phyloP scores from a whole-genome alignment of 1,140 invertebrate genomes.

The Laodelphax striatellus region DNA sequence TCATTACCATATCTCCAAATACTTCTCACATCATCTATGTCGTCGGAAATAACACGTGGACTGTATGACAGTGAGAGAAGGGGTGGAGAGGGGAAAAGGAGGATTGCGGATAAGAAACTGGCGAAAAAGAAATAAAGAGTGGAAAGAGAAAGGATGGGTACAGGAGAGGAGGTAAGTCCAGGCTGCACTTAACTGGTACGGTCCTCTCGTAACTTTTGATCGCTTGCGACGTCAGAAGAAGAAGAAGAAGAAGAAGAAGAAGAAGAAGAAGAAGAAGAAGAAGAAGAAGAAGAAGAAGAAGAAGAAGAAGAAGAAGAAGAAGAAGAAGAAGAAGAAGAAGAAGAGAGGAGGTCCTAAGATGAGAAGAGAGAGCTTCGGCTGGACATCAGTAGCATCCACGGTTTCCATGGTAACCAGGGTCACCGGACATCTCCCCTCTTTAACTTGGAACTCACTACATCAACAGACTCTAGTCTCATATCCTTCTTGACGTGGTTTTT shows the following conservation, averaged over 20 bases:
- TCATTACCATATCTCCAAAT: too few species aligned
- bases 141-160: neutral
- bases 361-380: neutral
- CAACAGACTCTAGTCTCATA: too few species aligned
- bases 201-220: constrained; percentile 2
- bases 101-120: neutral
- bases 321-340: neutral
- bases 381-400: constrained; percentile 5
- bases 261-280: constrained; percentile 1
- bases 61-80: neutral
- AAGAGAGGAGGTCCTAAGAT: constrained; percentile 7
- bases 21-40: neutral
- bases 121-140: neutral
- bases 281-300: neutral
- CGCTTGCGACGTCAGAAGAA: neutral
- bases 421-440: constrained; percentile 4
- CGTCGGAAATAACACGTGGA: neutral
- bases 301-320: neutral
- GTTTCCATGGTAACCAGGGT: constrained; percentile 11
- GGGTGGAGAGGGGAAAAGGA: neutral
- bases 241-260: neutral
- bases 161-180: neutral
- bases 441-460: neutral
- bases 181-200: neutral
- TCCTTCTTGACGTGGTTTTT: too few species aligned